A percentile compares a stretch with the other conserved stretches of the same genome.
phyloP scores from a whole-genome alignment of 2,888 invertebrate genomes.

The Julus scanicus region DNA sequence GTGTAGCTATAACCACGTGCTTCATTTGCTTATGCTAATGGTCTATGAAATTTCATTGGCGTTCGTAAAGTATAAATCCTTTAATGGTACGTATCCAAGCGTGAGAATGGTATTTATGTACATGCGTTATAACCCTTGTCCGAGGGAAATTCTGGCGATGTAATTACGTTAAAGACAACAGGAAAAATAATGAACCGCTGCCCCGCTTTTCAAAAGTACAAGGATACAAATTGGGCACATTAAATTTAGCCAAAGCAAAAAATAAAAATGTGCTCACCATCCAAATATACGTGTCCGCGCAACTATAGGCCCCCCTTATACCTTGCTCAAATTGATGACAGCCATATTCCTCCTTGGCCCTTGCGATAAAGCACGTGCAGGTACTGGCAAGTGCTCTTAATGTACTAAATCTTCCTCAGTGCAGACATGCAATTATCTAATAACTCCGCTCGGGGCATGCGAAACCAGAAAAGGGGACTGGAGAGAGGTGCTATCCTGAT shows the following conservation, averaged over 20 bases:
- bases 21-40: constrained; percentile 11
- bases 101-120: constrained; percentile 10
- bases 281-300: background rate
- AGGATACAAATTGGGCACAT: background rate
- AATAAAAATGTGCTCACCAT: background rate
- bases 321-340: constrained; percentile 12
- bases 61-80: background rate
- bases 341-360: background rate
- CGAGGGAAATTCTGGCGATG: constrained; percentile 1
- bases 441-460: constrained; percentile 50
- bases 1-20: background rate
- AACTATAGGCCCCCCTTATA: background rate
- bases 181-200: constrained; percentile 10
- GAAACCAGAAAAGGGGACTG: background rate
- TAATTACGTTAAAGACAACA: constrained; percentile 7
- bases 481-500: background rate
- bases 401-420: constrained; percentile 34
- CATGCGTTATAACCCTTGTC: background rate
- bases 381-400: constrained; percentile 17
- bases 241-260: background rate
- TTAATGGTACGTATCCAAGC: constrained; percentile 9
- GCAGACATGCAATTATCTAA: constrained; percentile 55
- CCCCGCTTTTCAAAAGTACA: background rate
- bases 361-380: constrained; percentile 11
- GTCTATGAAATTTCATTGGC: constrained; percentile 1